Evolutionary conservation across 2,888 invertebrate genomes (phyloP).

Genomic region (Tetragnatha montana): DNA sequence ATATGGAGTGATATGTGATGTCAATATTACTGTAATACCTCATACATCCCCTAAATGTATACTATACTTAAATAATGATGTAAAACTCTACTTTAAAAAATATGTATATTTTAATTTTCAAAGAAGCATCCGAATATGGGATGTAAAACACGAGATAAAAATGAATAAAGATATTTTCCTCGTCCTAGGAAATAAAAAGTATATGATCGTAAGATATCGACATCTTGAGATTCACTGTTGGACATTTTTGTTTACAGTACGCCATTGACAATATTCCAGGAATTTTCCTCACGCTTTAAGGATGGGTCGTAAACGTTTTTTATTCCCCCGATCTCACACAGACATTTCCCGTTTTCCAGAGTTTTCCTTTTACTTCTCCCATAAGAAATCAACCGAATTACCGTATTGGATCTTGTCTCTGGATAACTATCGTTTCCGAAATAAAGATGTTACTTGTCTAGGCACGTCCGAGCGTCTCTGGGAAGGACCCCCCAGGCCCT

Average conservation of each 20-base stretch:
- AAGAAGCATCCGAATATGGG: no score
- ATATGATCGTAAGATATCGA: not conserved
- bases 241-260: slow-evolving; percentile 17
- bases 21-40: no score
- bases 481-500: slow-evolving; percentile 15
- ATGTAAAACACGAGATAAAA: no score
- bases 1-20: no score
- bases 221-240: slow-evolving; percentile 23
- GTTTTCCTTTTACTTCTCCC: slow-evolving; percentile 63
- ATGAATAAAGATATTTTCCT: no score
- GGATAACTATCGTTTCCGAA: slow-evolving; percentile 50
- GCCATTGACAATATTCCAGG: slow-evolving; percentile 43
- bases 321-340: slow-evolving; percentile 43
- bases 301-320: slow-evolving; percentile 57
- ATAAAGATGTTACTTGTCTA: slow-evolving; percentile 60
- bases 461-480: slow-evolving; percentile 49
- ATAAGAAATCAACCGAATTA: slow-evolving; percentile 69
- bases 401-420: slow-evolving; percentile 61
- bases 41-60: no score
- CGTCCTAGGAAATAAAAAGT: not conserved
- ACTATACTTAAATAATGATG: no score
- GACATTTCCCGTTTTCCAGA: slow-evolving; percentile 33
- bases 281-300: slow-evolving; percentile 58
- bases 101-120: no score
- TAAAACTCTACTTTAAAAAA: no score